Conservation (phyloP, 2,797 vertebrate genomes). For the Fratercula arctica region DNA sequence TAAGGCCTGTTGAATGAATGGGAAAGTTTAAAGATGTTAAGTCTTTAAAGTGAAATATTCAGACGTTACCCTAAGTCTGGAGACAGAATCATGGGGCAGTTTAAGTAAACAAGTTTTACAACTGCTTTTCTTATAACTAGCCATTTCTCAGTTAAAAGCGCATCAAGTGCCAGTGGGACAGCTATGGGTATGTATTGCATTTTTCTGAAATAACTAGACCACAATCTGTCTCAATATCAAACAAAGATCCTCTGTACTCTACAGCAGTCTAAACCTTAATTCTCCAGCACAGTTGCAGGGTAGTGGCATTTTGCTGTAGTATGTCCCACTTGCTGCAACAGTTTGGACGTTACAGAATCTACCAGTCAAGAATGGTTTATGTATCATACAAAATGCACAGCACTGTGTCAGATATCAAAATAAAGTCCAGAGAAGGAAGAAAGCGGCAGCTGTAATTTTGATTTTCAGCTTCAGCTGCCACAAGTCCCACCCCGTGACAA, state of each 20-base stretch:
- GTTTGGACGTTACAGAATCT: background rate
- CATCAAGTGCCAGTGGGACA: background rate
- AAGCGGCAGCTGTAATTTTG: background rate
- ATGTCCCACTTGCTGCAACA: background rate
- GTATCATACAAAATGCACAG: background rate
- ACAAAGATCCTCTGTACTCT: background rate
- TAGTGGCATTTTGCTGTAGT: background rate
- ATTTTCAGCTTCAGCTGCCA: background rate
- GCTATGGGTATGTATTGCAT: background rate
- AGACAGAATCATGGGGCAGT: background rate
- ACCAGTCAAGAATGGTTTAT: background rate
- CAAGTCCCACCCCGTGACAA: background rate
- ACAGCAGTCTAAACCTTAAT: background rate
- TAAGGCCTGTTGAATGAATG: constrained; percentile 82
- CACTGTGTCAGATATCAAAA: background rate
- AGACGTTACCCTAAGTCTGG: background rate
- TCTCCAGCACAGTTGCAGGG: background rate
- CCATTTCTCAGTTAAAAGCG: background rate
- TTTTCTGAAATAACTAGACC: background rate
- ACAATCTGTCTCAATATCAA: background rate
- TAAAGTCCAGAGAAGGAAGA: background rate
- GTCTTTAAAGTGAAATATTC: background rate
- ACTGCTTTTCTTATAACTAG: background rate
- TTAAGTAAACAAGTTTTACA: background rate
- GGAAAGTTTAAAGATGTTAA: background rate